Conservation (phyloP, 1,140 invertebrate genomes). For the Drosophila repleta region DNA sequence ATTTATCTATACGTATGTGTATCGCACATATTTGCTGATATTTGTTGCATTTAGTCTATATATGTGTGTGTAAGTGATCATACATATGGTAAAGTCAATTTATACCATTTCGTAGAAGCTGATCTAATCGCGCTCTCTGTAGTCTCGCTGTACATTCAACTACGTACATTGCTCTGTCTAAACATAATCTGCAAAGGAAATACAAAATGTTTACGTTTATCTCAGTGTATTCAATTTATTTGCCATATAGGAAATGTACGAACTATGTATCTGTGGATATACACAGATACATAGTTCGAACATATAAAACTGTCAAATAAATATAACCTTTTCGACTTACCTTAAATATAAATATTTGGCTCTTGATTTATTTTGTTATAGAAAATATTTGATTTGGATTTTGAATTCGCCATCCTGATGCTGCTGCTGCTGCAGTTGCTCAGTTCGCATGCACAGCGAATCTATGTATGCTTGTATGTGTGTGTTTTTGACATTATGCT, state of each 20-base stretch:
- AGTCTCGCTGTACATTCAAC: slow-evolving; percentile 29
- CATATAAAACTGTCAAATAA: no score
- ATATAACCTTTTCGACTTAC: slow-evolving; percentile 33
- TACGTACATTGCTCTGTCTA: slow-evolving; percentile 38
- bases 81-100: slow-evolving; percentile 20
- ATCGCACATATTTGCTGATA: slow-evolving; percentile 31
- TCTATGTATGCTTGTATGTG: not conserved
- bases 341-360: slow-evolving; percentile 62
- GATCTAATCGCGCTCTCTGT: slow-evolving; percentile 26
- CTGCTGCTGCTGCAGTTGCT: slow-evolving; percentile 14
- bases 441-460: not conserved
- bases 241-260: no score
- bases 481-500: slow-evolving; percentile 6
- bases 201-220: not conserved
- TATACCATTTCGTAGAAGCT: slow-evolving; percentile 26
- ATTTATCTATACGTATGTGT: slow-evolving; percentile 31
- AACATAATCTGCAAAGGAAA: slow-evolving; percentile 42
- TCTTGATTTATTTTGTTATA: slow-evolving; percentile 43
- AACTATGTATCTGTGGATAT: no score
- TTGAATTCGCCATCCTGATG: slow-evolving; percentile 26
- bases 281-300: not conserved
- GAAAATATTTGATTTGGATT: slow-evolving; percentile 58
- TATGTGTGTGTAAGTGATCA: not conserved
- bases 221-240: no score
- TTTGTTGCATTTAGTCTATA: slow-evolving; percentile 25